Conservation (phyloP, 2,113 vertebrate species). For the Gavialis gangeticus region DNA sequence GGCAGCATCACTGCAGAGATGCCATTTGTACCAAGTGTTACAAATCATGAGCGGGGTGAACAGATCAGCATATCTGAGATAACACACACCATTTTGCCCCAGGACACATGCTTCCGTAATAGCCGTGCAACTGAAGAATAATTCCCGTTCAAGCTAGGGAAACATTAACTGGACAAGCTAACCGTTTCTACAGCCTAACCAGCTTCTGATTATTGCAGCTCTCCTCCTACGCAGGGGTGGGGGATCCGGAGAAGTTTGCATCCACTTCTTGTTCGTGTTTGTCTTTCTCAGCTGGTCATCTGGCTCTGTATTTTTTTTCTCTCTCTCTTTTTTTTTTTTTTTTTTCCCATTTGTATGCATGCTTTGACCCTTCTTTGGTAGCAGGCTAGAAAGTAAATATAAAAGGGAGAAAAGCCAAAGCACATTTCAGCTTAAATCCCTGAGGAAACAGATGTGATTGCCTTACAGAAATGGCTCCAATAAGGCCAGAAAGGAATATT, state of each 20-base stretch:
- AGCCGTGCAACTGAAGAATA: fast-evolving
- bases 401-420: slow-evolving; percentile 69
- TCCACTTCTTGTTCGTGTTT: neutral
- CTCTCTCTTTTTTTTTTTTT: neutral
- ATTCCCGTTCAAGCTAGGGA: fast-evolving
- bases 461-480: slow-evolving; percentile 82
- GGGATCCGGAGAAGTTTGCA: slow-evolving; percentile 11
- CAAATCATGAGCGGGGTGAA: neutral
- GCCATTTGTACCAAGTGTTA: fast-evolving
- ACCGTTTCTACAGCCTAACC: neutral
- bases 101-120: neutral
- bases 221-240: neutral
- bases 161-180: fast-evolving
- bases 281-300: neutral
- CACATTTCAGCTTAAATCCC: slow-evolving; percentile 78
- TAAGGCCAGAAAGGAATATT: slow-evolving; percentile 84
- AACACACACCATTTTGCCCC: neutral
- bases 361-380: slow-evolving; percentile 71
- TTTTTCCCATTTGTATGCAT: slow-evolving; percentile 72
- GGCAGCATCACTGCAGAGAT: fast-evolving
- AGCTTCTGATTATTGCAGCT: neutral
- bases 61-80: neutral
- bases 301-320: slow-evolving; percentile 16
- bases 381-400: slow-evolving; percentile 77
- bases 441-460: slow-evolving; percentile 81